Percentiles rank a stretch among this genome's conserved stretches.
Evolutionary conservation across 2,113 vertebrate species (phyloP).

Genomic region (Bubo bubo): DNA sequence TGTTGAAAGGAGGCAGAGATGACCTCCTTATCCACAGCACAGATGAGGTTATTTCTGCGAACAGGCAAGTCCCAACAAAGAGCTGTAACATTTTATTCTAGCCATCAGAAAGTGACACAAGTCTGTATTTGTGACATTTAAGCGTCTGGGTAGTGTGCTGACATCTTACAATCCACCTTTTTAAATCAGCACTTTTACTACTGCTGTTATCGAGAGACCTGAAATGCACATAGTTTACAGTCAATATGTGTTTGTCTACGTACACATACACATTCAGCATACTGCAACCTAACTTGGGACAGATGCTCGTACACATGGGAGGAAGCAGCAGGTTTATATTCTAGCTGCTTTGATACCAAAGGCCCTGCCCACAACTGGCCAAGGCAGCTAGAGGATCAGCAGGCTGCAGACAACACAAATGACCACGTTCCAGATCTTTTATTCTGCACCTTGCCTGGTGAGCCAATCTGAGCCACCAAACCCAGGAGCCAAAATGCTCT

Average conservation of each 20-base stretch:
- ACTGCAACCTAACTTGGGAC: background rate
- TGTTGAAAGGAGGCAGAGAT: background rate
- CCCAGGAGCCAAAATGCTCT: background rate
- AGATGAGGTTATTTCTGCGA: background rate
- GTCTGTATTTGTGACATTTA: too few species aligned
- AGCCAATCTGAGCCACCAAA: background rate
- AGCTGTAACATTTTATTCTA: background rate
- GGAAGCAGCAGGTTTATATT: background rate
- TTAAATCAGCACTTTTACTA: background rate
- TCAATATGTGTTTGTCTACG: background rate
- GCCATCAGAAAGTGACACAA: background rate
- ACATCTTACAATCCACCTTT: background rate
- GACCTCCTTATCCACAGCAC: background rate
- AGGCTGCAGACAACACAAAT: background rate
- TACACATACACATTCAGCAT: fast-evolving
- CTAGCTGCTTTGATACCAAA: background rate
- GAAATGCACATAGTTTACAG: background rate
- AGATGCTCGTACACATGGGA: background rate
- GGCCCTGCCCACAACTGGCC: background rate
- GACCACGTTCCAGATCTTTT: background rate
- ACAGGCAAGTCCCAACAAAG: background rate
- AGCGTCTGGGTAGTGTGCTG: background rate
- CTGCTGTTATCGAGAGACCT: background rate
- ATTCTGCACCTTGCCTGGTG: background rate
- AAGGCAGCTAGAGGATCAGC: background rate